These are phyloP conservation scores for Platichthys flesus DNA, from an alignment of 2,113 vertebrate species.

Conservation along the genomic window DNA sequence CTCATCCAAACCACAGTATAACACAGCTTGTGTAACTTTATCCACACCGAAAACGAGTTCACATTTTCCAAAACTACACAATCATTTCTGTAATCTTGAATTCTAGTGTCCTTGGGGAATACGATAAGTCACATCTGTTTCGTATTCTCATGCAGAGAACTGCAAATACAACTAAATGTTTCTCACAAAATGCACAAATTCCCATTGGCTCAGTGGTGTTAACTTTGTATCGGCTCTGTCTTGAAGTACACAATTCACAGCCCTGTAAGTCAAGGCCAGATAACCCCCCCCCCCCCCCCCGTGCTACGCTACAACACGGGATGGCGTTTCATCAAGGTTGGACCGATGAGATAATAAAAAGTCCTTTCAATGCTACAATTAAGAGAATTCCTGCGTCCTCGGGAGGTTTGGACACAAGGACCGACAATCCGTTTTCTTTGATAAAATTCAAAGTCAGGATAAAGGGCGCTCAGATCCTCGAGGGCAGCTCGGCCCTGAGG, in stretches of 20 bases:
- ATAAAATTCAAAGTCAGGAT: conserved; percentile 31
- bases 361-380: conserved; percentile 61
- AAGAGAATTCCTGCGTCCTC: conserved; percentile 26
- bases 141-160: conserved; percentile 47
- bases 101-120: conserved; percentile 9
- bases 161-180: conserved; percentile 28
- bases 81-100: not conserved
- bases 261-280: conserved; percentile 7
- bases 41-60: not conserved
- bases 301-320: conserved; percentile 13
- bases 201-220: conserved; percentile 5
- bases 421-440: conserved; percentile 20
- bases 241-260: conserved; percentile 33
- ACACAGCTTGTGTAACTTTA: not conserved
- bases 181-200: conserved; percentile 14
- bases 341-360: conserved; percentile 10
- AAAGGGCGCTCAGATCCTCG: conserved; percentile 29
- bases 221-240: conserved; percentile 3
- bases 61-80: conserved; percentile 16
- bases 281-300: conserved; percentile 7
- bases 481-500: not conserved
- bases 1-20: conserved; percentile 8
- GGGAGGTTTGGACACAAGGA: conserved; percentile 11
- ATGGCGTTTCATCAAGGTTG: too few species aligned
- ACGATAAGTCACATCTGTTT: conserved; percentile 7